Conservation (phyloP, 2,888 invertebrate genomes). For the Conistra vaccinii region DNA sequence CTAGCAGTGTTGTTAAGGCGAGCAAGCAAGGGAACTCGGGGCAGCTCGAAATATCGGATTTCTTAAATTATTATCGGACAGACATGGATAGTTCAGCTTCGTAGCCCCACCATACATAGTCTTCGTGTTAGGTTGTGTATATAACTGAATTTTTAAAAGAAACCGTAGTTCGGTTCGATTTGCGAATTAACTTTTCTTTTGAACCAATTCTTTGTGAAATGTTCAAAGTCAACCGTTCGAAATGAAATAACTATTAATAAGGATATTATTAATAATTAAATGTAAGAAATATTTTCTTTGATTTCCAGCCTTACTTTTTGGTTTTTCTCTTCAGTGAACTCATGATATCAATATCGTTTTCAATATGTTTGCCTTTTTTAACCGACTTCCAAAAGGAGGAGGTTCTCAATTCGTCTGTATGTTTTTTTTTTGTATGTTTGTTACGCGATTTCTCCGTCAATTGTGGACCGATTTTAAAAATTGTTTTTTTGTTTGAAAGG, state of each 20-base stretch:
- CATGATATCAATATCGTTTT: no score
- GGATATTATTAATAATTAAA: no score
- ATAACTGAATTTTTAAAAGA: constrained; percentile 3
- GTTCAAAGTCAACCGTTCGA: background rate
- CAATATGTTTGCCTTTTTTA: no score
- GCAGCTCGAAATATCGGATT: constrained; percentile 40
- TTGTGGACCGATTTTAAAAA: no score
- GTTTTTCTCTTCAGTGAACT: background rate
- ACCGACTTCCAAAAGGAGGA: no score
- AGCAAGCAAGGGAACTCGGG: constrained; percentile 19
- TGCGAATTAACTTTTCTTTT: background rate
- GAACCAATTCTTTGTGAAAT: background rate
- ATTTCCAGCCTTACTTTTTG: background rate
- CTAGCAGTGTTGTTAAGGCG: background rate
- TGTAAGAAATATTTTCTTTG: background rate
- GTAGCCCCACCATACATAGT: background rate
- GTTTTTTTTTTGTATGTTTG: no score
- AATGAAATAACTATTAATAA: no score
- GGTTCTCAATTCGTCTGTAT: no score
- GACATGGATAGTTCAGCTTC: constrained; percentile 16
- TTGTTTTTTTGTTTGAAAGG: no score
- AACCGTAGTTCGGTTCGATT: background rate
- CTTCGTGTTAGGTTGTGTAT: background rate
- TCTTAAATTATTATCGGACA: constrained; percentile 30
- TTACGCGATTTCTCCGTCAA: no score